These are phyloP conservation scores for Pseudochromis fuscus DNA, from an alignment of 2,797 vertebrate species.

Conservation along the genomic window DNA sequence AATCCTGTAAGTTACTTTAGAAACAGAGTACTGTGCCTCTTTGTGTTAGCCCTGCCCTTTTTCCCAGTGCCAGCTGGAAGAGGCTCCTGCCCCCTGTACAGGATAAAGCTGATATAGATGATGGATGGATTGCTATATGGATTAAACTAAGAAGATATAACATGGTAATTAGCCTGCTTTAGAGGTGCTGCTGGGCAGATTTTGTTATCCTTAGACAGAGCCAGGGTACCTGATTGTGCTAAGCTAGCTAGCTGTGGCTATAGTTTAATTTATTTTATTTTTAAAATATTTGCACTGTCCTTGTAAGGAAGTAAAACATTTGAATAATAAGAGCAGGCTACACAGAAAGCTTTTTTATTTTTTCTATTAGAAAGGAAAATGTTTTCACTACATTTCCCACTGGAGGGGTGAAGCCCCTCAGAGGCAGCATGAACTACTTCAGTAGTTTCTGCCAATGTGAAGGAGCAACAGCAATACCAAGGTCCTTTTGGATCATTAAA, in stretches of 20 bases:
- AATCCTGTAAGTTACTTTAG: too few relatives aligned
- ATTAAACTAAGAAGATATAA: neutral
- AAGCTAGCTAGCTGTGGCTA: neutral
- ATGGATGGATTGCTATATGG: too few relatives aligned
- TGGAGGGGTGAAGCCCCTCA: neutral
- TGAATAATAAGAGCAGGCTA: neutral
- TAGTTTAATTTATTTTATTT: too few relatives aligned
- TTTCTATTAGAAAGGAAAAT: conserved; percentile 11
- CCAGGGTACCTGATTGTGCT: neutral
- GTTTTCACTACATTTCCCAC: conserved; percentile 6
- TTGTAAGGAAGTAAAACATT: neutral
- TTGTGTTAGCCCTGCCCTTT: too few relatives aligned
- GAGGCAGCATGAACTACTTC: conserved; percentile 30
- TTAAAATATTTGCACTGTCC: too few relatives aligned
- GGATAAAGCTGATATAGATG: too few relatives aligned
- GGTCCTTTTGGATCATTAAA: conserved; percentile 68
- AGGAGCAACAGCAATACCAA: conserved; percentile 36
- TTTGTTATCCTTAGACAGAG: neutral
- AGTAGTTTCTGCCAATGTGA: conserved; percentile 40
- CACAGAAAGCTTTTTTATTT: conserved; percentile 7
- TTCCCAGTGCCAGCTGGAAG: too few relatives aligned
- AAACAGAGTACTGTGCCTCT: too few relatives aligned
- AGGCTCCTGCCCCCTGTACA: too few relatives aligned
- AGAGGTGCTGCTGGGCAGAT: neutral
- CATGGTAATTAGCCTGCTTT: neutral